These are phyloP conservation scores for Eulemur rubriventer DNA, from an alignment of 2,797 vertebrate species.

Conservation along the genomic window DNA sequence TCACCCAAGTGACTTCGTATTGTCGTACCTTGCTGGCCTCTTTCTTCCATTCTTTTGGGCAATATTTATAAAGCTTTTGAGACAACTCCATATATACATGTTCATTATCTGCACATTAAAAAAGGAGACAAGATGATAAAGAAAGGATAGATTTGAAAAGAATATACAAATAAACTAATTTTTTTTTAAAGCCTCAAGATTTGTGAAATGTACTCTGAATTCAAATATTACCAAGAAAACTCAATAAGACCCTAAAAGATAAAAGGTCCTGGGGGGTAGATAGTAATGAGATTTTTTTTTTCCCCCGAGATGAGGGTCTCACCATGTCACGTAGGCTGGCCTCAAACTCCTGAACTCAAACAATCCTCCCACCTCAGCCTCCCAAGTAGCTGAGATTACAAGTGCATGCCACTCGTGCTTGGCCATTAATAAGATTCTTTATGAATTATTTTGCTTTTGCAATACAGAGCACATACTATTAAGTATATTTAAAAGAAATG, in stretches of 20 bases:
- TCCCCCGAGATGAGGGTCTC: background rate
- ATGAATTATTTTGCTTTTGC: conserved; percentile 29
- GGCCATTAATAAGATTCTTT: background rate
- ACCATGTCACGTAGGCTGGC: background rate
- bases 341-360: background rate
- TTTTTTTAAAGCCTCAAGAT: background rate
- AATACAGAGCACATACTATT: background rate
- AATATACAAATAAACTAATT: background rate
- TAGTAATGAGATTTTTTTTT: background rate
- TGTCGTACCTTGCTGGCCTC: conserved; percentile 97
- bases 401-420: background rate
- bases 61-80: conserved; percentile 99
- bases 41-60: conserved; percentile 99
- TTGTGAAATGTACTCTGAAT: background rate
- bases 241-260: background rate
- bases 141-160: background rate
- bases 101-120: conserved; percentile 93
- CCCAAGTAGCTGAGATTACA: background rate
- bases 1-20: conserved; percentile 84
- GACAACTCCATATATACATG: conserved; percentile 98
- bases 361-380: background rate
- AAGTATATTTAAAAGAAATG: background rate
- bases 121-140: background rate
- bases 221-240: background rate
- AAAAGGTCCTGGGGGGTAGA: background rate